Base-by-base conservation (phyloP, 37 sponge, comb jelly and placozoan genomes). In the Aplysina aerophoba region DNA sequence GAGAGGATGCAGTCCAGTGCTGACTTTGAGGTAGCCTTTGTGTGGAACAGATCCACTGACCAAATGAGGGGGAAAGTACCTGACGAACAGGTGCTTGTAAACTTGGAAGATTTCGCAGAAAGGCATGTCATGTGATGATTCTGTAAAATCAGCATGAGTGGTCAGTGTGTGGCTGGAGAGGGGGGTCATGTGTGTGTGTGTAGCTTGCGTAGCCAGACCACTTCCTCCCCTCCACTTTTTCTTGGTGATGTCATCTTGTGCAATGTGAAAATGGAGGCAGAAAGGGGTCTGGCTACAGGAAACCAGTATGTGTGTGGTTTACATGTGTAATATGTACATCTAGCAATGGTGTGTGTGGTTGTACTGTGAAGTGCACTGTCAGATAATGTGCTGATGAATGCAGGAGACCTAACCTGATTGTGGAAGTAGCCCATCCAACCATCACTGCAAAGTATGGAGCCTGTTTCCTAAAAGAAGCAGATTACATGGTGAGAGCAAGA, bases 371-470 rank as follows among this genome's bases (percentile, higher is more conserved):
- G n/a, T n/a, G n/a, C 59, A 17, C 17, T 57, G 15, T 57, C 59
- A 57, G 59, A 57, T 17, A 57, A 20, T 57, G n/a, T 62, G 63
- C 63, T 25, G n/a, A 4, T 28, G 27, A 62, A 0, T 64, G 34
- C 58, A 94, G 90, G 79, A 74, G 73, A 21, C 88, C 97, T 81
- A 91, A 97, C 84, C 73, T 97, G 68, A 97, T 97, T 17, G 88
- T 97, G 17, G 97, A 97, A 67, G 97, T 97, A 19, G 92, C 97
- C 75, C 97, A 97, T 83, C 95, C 97, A 34, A 89, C 85, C 30
- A 88, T 97, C 33, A 82, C 80, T 55, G 85, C 91, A 16, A 59
- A 97, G 31, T 94, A 86, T 88, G 97, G 97, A 73, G 37, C 27
- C 11, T 15, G 25, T 12, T 92, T 97, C 79, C 73, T 97, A 17